These are phyloP conservation scores for Rhinichthys osculus DNA, from an alignment of 2,797 vertebrate genomes.

Conservation along the genomic window DNA sequence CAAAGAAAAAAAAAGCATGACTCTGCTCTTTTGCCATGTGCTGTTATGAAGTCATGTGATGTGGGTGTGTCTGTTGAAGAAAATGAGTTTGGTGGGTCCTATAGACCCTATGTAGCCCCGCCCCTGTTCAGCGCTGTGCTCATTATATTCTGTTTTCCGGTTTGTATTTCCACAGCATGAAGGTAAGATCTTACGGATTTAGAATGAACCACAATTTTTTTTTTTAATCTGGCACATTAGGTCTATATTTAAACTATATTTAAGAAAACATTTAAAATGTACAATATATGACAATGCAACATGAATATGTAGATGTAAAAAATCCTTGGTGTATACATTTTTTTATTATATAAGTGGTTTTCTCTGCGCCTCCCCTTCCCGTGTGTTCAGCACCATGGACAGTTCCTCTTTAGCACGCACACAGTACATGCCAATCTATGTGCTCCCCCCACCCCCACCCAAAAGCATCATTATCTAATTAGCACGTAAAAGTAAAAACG, in stretches of 20 bases:
- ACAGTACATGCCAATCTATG: background rate
- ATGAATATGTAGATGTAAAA: background rate
- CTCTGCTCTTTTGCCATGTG: background rate
- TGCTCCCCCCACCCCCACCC: background rate
- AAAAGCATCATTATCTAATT: background rate
- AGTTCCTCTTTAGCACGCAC: background rate
- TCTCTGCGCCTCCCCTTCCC: background rate
- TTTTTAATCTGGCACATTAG: background rate
- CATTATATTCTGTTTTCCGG: background rate
- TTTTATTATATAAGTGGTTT: background rate
- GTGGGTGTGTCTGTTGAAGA: background rate
- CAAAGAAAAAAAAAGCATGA: background rate
- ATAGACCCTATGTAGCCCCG: background rate
- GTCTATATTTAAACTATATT: background rate
- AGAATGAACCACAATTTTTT: background rate
- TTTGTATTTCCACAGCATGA: background rate
- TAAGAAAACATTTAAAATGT: background rate
- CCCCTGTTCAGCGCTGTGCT: background rate
- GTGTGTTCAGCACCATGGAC: conserved; percentile 50
- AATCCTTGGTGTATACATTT: background rate
- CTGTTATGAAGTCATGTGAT: background rate
- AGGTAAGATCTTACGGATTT: background rate
- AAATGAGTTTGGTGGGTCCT: background rate
- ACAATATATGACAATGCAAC: background rate
- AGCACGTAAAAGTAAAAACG: background rate